These are phyloP conservation scores for Lichenostomus cassidix DNA, from an alignment of 2,113 vertebrate species.

Conservation along the genomic window DNA sequence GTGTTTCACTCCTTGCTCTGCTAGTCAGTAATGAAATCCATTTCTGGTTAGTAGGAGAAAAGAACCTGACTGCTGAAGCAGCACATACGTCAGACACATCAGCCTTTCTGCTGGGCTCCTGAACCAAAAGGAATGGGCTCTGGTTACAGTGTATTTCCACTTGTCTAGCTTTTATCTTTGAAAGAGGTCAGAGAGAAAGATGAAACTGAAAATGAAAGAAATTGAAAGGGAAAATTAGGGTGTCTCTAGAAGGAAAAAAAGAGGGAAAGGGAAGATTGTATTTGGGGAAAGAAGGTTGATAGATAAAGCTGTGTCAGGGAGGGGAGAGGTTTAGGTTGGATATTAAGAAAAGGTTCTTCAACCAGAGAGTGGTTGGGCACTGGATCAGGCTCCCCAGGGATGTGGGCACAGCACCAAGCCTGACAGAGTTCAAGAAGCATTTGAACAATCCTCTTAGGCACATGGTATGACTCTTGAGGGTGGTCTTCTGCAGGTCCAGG, in stretches of 20 bases:
- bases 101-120: not conserved
- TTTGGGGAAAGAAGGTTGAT: not conserved
- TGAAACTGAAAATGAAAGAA: not conserved
- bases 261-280: not conserved
- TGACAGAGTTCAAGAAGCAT: not conserved
- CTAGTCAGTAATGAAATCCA: not conserved
- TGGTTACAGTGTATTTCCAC: not conserved
- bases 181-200: not conserved
- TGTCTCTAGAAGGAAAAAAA: not conserved
- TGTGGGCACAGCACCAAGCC: not conserved
- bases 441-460: not conserved
- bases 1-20: not conserved
- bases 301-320: not conserved
- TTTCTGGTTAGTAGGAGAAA: not conserved
- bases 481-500: not conserved
- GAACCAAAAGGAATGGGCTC: not conserved
- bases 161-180: not conserved
- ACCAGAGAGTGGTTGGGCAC: not conserved
- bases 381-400: not conserved
- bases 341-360: not conserved
- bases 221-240: rapidly evolving
- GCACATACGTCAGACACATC: rapidly evolving
- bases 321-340: not conserved
- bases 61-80: not conserved
- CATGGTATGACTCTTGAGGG: not conserved